phyloP scores from a whole-genome alignment of 2,888 invertebrate genomes.

The Erebia palarica region DNA sequence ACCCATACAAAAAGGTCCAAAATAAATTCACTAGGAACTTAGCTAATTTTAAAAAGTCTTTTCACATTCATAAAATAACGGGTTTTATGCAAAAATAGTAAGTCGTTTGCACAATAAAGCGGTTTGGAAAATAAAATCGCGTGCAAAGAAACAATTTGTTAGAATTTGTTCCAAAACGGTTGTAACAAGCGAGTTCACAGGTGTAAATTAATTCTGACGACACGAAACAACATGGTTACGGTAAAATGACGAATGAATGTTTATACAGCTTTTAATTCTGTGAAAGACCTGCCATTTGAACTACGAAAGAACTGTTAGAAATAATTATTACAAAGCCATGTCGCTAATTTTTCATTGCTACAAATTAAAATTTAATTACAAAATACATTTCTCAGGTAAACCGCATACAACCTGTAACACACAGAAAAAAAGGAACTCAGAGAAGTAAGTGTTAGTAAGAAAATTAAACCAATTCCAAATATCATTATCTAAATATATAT shows the following conservation, averaged over 20 bases:
- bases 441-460: too few species aligned
- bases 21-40: too few species aligned
- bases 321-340: background rate
- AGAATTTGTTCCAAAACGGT: conserved; percentile 19
- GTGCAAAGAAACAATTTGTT: conserved; percentile 27
- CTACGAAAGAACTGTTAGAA: conserved; percentile 8
- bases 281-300: conserved; percentile 13
- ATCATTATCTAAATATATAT: too few species aligned
- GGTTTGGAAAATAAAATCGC: conserved; percentile 16
- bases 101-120: background rate
- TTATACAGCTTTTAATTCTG: conserved; percentile 9
- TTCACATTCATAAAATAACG: too few species aligned
- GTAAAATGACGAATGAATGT: conserved; percentile 25
- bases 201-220: conserved; percentile 33
- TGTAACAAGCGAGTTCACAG: conserved; percentile 19
- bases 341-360: background rate
- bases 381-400: too few species aligned
- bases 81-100: background rate
- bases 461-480: too few species aligned
- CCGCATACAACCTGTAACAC: too few species aligned
- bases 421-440: too few species aligned
- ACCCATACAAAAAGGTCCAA: too few species aligned
- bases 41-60: too few species aligned
- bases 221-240: conserved; percentile 27
- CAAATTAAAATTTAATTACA: too few species aligned